Evolutionary conservation across 2,888 invertebrate species (phyloP).

Genomic region (Synergus itoensis): DNA sequence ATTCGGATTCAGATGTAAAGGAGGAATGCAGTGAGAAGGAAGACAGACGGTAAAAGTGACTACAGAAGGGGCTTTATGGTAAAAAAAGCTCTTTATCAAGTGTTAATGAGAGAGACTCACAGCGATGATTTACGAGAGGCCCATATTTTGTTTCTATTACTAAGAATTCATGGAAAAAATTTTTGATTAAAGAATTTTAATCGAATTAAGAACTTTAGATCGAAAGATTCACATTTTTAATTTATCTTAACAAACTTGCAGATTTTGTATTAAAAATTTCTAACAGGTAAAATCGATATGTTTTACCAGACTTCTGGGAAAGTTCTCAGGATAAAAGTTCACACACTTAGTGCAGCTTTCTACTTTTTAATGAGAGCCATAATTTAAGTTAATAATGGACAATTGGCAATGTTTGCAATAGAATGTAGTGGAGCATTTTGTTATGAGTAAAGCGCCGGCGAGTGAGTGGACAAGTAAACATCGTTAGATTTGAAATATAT

Average conservation of each 20-base stretch:
- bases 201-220: no score
- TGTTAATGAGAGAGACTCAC: slow-evolving; percentile 39
- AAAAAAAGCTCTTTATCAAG: slow-evolving; percentile 46
- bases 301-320: not conserved
- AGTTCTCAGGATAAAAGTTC: not conserved
- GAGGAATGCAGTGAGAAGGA: slow-evolving; percentile 26
- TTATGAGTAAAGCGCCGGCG: not conserved
- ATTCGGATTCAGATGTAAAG: slow-evolving; percentile 30
- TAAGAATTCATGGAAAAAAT: not conserved
- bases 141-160: slow-evolving; percentile 26
- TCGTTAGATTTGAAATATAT: slow-evolving; percentile 12
- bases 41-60: slow-evolving; percentile 42
- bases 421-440: not conserved
- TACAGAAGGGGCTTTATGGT: slow-evolving; percentile 45
- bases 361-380: not conserved
- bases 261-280: no score
- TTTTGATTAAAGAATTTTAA: not conserved
- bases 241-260: not conserved
- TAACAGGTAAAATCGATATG: not conserved
- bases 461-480: not conserved
- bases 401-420: not conserved
- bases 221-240: not conserved
- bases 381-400: not conserved
- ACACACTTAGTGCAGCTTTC: not conserved
- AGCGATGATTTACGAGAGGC: slow-evolving; percentile 47